These are phyloP conservation scores for Mesocentrotus franciscanus DNA, from an alignment of 53 echinoderm and acorn worm species.

Conservation along the genomic window DNA sequence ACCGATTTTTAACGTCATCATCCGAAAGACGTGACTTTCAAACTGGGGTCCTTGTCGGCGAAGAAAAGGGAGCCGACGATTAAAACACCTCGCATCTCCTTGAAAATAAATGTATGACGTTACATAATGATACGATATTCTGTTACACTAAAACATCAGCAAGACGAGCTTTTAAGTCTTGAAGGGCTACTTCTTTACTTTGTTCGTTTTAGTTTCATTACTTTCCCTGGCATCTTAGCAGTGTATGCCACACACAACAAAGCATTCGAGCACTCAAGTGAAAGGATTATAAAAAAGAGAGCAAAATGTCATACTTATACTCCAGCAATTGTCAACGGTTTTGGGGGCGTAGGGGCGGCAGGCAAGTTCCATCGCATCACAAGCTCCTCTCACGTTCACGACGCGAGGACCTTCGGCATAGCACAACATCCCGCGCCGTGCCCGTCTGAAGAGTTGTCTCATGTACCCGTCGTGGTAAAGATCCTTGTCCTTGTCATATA, in stretches of 20 bases:
- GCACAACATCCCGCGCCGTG: not conserved
- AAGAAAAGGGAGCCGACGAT: too few species aligned
- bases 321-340: slow-evolving; percentile 12
- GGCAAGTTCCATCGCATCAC: slow-evolving; percentile 15
- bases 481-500: not conserved
- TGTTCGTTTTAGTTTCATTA: too few species aligned
- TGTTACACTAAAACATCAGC: too few species aligned
- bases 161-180: too few species aligned
- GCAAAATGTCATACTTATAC: not conserved
- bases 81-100: too few species aligned
- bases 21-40: too few species aligned
- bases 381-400: not conserved
- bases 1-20: too few species aligned
- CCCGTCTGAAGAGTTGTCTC: not conserved
- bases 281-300: not conserved
- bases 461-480: not conserved
- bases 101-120: too few species aligned
- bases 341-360: not conserved
- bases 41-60: too few species aligned
- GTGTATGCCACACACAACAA: not conserved
- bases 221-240: too few species aligned
- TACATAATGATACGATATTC: too few species aligned
- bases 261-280: not conserved
- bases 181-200: too few species aligned
- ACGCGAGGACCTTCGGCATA: not conserved